Base-by-base conservation (phyloP, 1,140 invertebrate species). In the Eufriesea mexicana region DNA sequence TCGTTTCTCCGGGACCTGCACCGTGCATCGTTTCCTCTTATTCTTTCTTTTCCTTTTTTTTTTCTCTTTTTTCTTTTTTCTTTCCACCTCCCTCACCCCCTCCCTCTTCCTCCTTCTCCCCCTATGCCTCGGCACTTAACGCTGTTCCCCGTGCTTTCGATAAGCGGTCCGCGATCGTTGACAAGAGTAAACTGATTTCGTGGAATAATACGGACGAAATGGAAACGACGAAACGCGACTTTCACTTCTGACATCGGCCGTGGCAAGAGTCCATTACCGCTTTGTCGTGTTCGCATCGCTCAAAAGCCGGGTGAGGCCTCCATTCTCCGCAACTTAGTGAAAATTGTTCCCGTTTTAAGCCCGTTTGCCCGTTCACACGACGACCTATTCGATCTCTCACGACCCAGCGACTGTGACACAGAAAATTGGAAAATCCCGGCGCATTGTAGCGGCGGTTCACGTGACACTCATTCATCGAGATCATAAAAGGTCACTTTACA, bases 401-500 rank as follows among this genome's bases (percentile, higher is more conserved):
- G 71, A 67, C 51, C 57, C 62, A 55, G 55, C 23, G 64, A 66
- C 64, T 51, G 66, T 62, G 77, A 84, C 80, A 85, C 25, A 83
- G 80, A 80, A 89, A 89, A 88, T 85, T 85, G 86, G 57, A 83
- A 88, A 88, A 89, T 88, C 86, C 66, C 20, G n/a, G 64, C 28
- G 67, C 35, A 85, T 83, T 84, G 86, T 54, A 71, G 18, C 28
- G 57, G 61, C 78, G 61, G 83, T 85, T 88, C 89, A 84, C 87
- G 84, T 89, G 90, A 91, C 90, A 84, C 78, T 85, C 84, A 87
- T 90, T 89, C 87, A 85, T 80, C 66, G 86, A 51, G 64, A 75
- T 87, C 90, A 87, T 91, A 90, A 90, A 91, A 91, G 91, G 90
- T 91, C 91, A 92, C 91, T 91, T 90, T 90, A 91, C 90, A 90